phyloP scores from a whole-genome alignment of 1,140 invertebrate genomes.

The Chrysomallon squamiferum region DNA sequence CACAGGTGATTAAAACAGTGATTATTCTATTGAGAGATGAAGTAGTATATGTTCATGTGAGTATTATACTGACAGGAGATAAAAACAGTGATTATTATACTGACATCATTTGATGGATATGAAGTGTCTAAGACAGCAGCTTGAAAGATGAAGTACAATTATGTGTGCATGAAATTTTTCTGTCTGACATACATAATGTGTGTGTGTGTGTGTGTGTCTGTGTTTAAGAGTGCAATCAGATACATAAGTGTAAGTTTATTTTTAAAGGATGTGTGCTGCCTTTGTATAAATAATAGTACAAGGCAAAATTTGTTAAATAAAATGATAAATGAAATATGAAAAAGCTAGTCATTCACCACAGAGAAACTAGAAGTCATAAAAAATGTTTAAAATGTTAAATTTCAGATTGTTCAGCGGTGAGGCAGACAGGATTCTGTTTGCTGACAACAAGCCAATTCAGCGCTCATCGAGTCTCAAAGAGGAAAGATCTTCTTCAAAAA shows the following conservation, averaged over 20 bases:
- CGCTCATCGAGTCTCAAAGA: constrained; percentile 50
- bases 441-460: constrained; percentile 25
- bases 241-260: too few species aligned
- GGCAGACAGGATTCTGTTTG: constrained; percentile 7
- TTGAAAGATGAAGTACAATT: neutral
- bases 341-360: too few species aligned
- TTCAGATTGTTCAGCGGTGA: constrained; percentile 5
- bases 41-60: neutral
- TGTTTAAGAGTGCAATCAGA: too few species aligned
- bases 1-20: constrained; percentile 10
- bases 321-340: too few species aligned
- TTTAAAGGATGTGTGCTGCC: too few species aligned
- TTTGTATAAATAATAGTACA: too few species aligned
- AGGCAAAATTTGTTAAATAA: too few species aligned
- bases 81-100: neutral
- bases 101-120: neutral
- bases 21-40: neutral
- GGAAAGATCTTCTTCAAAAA: constrained; percentile 25
- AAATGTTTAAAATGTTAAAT: too few species aligned
- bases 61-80: neutral
- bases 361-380: too few species aligned
- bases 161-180: neutral
- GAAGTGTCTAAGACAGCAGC: neutral
- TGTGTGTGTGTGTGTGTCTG: too few species aligned
- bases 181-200: too few species aligned